Evolutionary conservation across 2,797 vertebrate genomes (phyloP).

Genomic region (Propithecus deckenii): DNA sequence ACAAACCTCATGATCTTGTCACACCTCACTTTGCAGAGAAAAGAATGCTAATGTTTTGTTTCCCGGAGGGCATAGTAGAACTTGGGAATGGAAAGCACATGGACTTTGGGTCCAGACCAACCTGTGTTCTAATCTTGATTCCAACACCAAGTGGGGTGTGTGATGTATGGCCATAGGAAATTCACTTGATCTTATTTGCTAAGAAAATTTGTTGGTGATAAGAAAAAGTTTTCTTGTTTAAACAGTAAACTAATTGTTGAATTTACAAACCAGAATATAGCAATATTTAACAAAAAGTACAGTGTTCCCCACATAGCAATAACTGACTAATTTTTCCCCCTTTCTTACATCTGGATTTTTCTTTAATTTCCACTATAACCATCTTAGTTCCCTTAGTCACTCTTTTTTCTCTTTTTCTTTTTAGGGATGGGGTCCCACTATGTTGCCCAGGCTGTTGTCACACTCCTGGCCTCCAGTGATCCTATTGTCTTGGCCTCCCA

Average conservation of each 20-base stretch:
- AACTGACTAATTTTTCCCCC: background rate
- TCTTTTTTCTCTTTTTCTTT: too few species aligned
- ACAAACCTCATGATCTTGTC: background rate
- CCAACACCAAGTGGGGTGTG: background rate
- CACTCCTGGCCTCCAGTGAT: background rate
- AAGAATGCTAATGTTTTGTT: background rate
- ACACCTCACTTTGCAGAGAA: background rate
- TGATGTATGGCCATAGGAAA: background rate
- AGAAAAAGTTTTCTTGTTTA: constrained; percentile 4
- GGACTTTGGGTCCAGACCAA: background rate
- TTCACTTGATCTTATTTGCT: background rate
- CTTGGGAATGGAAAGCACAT: fast-evolving
- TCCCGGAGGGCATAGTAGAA: background rate
- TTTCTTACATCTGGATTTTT: background rate
- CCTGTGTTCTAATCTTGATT: background rate
- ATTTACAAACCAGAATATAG: background rate
- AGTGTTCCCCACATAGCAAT: background rate
- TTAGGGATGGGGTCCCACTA: background rate
- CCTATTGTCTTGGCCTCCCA: background rate
- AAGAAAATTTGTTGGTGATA: constrained; percentile 3
- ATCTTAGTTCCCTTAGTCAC: background rate
- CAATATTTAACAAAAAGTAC: constrained; percentile 21
- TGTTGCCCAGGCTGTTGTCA: background rate
- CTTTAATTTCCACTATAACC: background rate
- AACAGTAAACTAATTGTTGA: background rate